Conservation (phyloP, 2,888 invertebrate genomes). For the Plebejus argus region DNA sequence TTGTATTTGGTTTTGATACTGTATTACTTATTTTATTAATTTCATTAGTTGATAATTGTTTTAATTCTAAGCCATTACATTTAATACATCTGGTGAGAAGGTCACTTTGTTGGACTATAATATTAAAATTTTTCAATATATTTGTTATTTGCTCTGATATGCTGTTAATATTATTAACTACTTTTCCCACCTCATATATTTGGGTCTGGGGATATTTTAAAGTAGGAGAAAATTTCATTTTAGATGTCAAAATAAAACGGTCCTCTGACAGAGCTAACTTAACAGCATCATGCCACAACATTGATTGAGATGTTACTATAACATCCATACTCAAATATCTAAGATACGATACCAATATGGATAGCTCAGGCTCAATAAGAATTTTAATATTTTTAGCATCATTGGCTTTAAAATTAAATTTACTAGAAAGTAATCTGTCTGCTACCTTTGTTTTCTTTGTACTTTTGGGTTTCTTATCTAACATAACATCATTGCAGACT, state of each 20-base stretch:
- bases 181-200: constrained; percentile 80
- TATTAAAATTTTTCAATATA: constrained; percentile 84
- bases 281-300: constrained; percentile 69
- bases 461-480: constrained; percentile 75
- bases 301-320: constrained; percentile 82
- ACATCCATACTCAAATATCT: constrained; percentile 80
- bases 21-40: constrained; percentile 56
- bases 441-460: constrained; percentile 61
- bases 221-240: constrained; percentile 76
- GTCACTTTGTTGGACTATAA: constrained; percentile 82
- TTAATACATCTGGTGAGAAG: constrained; percentile 88
- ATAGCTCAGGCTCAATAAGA: constrained; percentile 60
- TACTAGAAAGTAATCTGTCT: constrained; percentile 50
- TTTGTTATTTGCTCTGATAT: constrained; percentile 84
- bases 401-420: constrained; percentile 48
- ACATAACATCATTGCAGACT: constrained; percentile 81
- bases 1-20: constrained; percentile 47
- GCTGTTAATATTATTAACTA: constrained; percentile 47
- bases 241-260: constrained; percentile 58
- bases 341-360: constrained; percentile 59
- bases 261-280: constrained; percentile 67
- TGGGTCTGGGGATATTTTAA: constrained; percentile 75
- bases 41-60: constrained; percentile 53
- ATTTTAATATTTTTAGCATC: constrained; percentile 57
- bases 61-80: constrained; percentile 67